Evolutionary conservation across 2,113 vertebrate genomes (phyloP), one percentile per base, ranked within the genome.

Genomic region (Oryzias celebensis): DNA sequence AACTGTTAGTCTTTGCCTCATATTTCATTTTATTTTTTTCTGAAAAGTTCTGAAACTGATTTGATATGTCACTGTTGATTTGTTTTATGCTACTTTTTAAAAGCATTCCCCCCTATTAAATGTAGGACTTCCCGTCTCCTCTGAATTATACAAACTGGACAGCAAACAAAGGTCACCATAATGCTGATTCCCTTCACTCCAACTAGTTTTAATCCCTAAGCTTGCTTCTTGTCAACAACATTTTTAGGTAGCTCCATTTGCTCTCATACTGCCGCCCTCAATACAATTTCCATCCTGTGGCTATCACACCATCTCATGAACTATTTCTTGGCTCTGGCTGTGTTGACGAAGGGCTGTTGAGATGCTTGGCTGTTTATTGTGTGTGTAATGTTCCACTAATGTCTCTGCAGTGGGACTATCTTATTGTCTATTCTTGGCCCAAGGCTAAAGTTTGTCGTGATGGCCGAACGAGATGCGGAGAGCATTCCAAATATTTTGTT

Each of bases 381-480:
- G 75, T 70, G 71, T 76, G 85, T 85, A 82, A 85, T 85, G 82
- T 85, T 73, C 70, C 73, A 62, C 85, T 90, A 89, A 86, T 89
- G 76, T 81, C 75, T 74, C 68, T 18, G 59, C 76, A 31, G 58
- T 60, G 28, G 71, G 56, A 75, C 78, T 85, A 90, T 90, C 87
- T 85, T 87, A 90, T 84, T 43, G 60, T 55, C 80, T 87, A 82
- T 86, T 85, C 73, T 65, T 68, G 77, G 82, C 72, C 6, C 8
- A 18, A 15, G 57, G 53, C 59, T 73, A 76, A 82, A 71, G 77
- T 80, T 80, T 2, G 10, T 58, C 48, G 61, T 73, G 81, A 84
- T 84, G 83, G 74, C 51, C 65, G 71, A 77, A 58, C 57, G 65
- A 69, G 52, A 75, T 60, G 80, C 74, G 61, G 71, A 72, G 71